Evolutionary conservation across 2,113 vertebrate species (phyloP), one percentile per base, ranked within the genome.

Genomic region (Caranx melampygus): DNA sequence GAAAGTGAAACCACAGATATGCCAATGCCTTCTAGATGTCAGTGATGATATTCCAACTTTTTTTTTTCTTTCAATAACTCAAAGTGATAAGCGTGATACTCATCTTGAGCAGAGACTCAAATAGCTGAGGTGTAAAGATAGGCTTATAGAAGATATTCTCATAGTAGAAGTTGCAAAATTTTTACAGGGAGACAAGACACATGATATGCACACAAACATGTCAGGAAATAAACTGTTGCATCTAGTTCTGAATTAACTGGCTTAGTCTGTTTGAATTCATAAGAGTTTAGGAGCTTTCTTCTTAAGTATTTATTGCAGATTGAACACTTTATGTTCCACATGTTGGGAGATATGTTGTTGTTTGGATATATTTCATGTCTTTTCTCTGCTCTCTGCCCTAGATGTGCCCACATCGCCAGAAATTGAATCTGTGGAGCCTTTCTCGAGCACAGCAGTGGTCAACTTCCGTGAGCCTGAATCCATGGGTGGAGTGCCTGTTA

Each of bases 341-440:
- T 31, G 6, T n/a, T 60, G 31, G 40, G 40, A 42, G 40, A 42
- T 42, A 42, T 42, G 8, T 58, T 12, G 7, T 4, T 3, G 2
- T 6, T 54, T 54, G 62, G 44, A 2, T 14, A 5, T 10, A 31
- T 47, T 47, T 65, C 21, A 57, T 1, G 20, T n/a, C 20, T n/a
- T 0, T 51, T 37, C 2, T 21, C 3, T 40, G 2, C 11, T 6
- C 15, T 64, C 21, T 42, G 20, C 51, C 79, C 3, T 92, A 99
- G 98, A 99, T 52, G 98, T 98, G 8, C 98, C 98, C 0, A 98
- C 97, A 12, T 94, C 96, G 3, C 98, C 98, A 1, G 94, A 94
- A 85, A 97, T 99, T 20, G 91, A 95, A 65, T 92, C 91, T 14
- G 96, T 99, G 88, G 95, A 96, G 37, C 96, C 98, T 0, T 99